Percentiles rank a stretch among this genome's conserved stretches.
Conservation (phyloP, 2,888 invertebrate species). For the Colletes collaris region DNA sequence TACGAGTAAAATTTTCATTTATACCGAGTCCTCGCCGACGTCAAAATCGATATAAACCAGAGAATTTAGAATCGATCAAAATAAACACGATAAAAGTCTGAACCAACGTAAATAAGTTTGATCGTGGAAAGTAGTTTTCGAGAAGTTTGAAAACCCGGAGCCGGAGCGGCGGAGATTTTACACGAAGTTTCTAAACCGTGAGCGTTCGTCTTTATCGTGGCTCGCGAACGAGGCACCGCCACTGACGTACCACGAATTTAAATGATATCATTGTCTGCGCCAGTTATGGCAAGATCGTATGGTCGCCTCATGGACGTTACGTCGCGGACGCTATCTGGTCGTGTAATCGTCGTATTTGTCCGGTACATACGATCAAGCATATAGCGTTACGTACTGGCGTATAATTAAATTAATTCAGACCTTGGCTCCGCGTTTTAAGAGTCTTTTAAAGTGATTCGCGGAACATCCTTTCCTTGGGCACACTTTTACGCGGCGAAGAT, state of each 20-base stretch:
- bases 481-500: slow-evolving; percentile 10
- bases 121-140: too few species aligned
- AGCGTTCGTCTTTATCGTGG: slow-evolving; percentile 7
- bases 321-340: slow-evolving; percentile 15
- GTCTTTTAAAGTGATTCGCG: neutral
- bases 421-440: neutral
- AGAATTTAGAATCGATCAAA: too few species aligned
- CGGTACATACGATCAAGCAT: neutral
- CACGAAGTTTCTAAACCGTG: slow-evolving; percentile 9
- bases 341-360: slow-evolving; percentile 11
- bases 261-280: slow-evolving; percentile 19
- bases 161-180: slow-evolving; percentile 1
- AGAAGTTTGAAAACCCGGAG: neutral
- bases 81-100: too few species aligned
- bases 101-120: too few species aligned
- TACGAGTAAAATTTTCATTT: too few species aligned
- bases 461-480: neutral
- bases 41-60: too few species aligned
- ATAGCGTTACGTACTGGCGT: neutral
- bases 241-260: slow-evolving; percentile 26
- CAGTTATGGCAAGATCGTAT: slow-evolving; percentile 19
- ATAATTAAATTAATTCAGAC: slow-evolving; percentile 40
- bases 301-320: slow-evolving; percentile 17
- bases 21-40: too few species aligned
- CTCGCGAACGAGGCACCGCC: neutral